phyloP scores from a whole-genome alignment of 92 coral and sea anemone genomes.

The Pocillopora meandrina region DNA sequence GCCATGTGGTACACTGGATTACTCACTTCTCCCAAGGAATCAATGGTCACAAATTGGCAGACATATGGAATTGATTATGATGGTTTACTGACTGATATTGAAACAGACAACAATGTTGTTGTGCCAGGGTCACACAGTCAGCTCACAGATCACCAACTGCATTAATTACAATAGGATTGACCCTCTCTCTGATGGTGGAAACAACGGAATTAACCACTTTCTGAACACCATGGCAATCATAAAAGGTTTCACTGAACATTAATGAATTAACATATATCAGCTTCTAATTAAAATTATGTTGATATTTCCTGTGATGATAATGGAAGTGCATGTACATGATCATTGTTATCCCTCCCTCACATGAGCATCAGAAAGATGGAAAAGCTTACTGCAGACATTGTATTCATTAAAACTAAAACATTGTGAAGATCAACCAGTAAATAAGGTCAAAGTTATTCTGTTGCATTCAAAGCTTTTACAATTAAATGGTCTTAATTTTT shows the following conservation, averaged over 20 bases:
- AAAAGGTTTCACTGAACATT: slow-evolving; percentile 30
- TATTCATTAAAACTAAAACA: not conserved
- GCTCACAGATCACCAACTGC: slow-evolving; percentile 59
- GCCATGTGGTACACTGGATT: slow-evolving; percentile 53
- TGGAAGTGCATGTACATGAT: slow-evolving; percentile 2
- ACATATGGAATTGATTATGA: too few relatives aligned
- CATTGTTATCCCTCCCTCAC: too few relatives aligned
- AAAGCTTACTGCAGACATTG: slow-evolving; percentile 1
- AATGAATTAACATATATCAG: not conserved
- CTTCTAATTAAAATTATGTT: not conserved
- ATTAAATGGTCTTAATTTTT: slow-evolving; percentile 5
- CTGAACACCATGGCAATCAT: slow-evolving; percentile 43
- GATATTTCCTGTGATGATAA: not conserved
- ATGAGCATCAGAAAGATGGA: not conserved
- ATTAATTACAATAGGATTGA: slow-evolving; percentile 41
- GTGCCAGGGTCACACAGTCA: slow-evolving; percentile 57
- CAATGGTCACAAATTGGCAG: slow-evolving; percentile 39
- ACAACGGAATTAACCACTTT: slow-evolving; percentile 55
- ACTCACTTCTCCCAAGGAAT: slow-evolving; percentile 42
- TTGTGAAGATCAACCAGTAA: not conserved
- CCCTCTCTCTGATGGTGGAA: slow-evolving; percentile 69
- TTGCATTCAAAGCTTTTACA: slow-evolving; percentile 5
- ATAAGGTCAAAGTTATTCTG: slow-evolving; percentile 8
- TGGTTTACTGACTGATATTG: too few relatives aligned
- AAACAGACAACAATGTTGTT: slow-evolving; percentile 56